Evolutionary conservation across 2,888 invertebrate genomes (phyloP), one percentile per base, ranked within the genome.

Genomic region (Polydrusus tereticollis): DNA sequence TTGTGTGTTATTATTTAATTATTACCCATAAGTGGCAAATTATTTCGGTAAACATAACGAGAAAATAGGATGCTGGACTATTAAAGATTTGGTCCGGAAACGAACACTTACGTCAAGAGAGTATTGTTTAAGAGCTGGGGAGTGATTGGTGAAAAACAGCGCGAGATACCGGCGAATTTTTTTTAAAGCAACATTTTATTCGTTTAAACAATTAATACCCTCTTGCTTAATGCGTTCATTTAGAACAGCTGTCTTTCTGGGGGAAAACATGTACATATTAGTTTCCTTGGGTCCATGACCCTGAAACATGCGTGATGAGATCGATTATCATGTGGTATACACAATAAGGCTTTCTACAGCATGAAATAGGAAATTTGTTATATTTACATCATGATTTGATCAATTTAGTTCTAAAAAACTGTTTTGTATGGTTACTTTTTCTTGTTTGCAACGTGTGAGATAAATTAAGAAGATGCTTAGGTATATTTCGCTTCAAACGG

Each of bases 1-100:
- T 8, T n/a, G 5, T 55, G 38, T 69, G 62, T 62, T 18, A 18
- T 29, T 29, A 55, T 55, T 33, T 29, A 55, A 55, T 55, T 55
- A 29, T 29, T 29, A 55, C 4, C n/a, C 3, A 6, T 18, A 14
- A 29, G 29, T 18, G 16, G 29, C 16, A 18, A 55, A 55, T 55
- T 29, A 55, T 29, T 29, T 55, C 10, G 16, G 52, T 55, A 29
- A 29, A 55, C 18, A 55, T 8, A 55, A 10, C 14, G 18, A 18
- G 29, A 29, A 55, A 55, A 33, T 23, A 29, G 29, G 41, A 21
- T 12, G 21, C 21, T n/a, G 47, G 47, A 21, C 20, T 47, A n/a
- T 12, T 21, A 47, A n/a, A 1, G 12, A 10, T 47, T 23, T 47
- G 21, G 29, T 16, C 52, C 52, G 52, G 52, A 55, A 18, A 29